phyloP scores from a whole-genome alignment of 2,797 vertebrate genomes.

The Eulemur rubriventer region DNA sequence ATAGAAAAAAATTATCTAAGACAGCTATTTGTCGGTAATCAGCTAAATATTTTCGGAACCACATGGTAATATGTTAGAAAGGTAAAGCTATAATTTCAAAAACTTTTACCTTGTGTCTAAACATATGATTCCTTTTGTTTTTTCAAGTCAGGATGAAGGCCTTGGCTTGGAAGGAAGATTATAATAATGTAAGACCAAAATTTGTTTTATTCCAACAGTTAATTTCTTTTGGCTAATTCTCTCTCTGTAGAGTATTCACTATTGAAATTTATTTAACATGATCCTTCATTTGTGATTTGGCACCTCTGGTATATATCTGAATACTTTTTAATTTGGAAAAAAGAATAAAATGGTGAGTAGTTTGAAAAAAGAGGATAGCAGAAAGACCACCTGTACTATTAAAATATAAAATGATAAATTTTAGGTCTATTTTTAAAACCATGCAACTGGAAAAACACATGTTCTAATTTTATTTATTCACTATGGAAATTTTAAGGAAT shows the following conservation, averaged over 20 bases:
- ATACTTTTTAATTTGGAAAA: neutral
- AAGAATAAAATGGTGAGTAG: neutral
- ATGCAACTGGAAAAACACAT: conserved; percentile 21
- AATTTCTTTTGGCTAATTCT: neutral
- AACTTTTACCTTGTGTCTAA: neutral
- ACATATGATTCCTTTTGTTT: neutral
- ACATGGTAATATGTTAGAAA: neutral
- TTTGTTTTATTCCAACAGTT: neutral
- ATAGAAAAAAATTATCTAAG: neutral
- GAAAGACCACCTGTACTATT: conserved; percentile 27
- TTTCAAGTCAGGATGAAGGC: neutral
- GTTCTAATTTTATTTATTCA: conserved; percentile 15
- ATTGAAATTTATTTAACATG: conserved; percentile 10
- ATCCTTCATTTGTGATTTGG: neutral
- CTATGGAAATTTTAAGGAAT: conserved; percentile 15
- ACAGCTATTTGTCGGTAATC: neutral
- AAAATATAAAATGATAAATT: neutral
- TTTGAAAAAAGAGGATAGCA: neutral
- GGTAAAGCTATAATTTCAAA: neutral
- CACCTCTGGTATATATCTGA: neutral
- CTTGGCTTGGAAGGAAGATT: neutral
- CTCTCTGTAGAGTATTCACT: neutral
- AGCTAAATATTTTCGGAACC: neutral
- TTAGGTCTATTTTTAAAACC: conserved; percentile 51
- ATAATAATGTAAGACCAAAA: neutral